These are phyloP conservation scores for Amblyopsis hoosieri DNA, from an alignment of 2,797 vertebrate genomes.

Conservation along the genomic window DNA sequence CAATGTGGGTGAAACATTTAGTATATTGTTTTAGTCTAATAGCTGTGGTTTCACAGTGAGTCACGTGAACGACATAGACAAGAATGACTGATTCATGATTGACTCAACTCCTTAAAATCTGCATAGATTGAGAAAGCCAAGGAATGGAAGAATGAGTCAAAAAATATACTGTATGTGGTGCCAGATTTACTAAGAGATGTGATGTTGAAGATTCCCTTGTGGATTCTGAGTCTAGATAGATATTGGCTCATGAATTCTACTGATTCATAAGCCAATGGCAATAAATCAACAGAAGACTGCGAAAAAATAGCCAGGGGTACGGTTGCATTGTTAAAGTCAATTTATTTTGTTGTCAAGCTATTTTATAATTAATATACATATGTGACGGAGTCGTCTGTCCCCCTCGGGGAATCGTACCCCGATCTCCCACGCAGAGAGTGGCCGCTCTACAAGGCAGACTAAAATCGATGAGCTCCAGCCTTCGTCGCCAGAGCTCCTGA, in stretches of 20 bases:
- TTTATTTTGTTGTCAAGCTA: too few relatives aligned
- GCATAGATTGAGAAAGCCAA: conserved; percentile 1
- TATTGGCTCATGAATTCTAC: conserved; percentile 19
- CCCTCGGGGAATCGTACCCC: too few relatives aligned
- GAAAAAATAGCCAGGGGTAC: conserved; percentile 28
- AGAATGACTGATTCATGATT: conserved; percentile 44
- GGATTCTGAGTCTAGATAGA: neutral
- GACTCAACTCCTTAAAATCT: neutral
- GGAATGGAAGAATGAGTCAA: conserved; percentile 48
- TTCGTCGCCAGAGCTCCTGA: too few relatives aligned
- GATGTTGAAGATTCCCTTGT: neutral
- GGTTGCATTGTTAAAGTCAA: conserved; percentile 2
- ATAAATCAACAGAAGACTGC: conserved; percentile 18
- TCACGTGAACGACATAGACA: conserved; percentile 26
- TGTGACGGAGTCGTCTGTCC: too few relatives aligned
- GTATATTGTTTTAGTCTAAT: conserved; percentile 9
- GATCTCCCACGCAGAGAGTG: too few relatives aligned
- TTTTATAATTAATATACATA: too few relatives aligned
- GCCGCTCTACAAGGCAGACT: too few relatives aligned
- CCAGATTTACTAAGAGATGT: neutral
- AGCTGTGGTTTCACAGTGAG: conserved; percentile 44
- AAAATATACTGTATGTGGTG: conserved; percentile 16
- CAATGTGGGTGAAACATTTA: neutral
- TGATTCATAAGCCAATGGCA: too few relatives aligned
- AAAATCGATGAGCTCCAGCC: too few relatives aligned